phyloP scores from a whole-genome alignment of 2,888 invertebrate species.

The Oxytorus armatus region DNA sequence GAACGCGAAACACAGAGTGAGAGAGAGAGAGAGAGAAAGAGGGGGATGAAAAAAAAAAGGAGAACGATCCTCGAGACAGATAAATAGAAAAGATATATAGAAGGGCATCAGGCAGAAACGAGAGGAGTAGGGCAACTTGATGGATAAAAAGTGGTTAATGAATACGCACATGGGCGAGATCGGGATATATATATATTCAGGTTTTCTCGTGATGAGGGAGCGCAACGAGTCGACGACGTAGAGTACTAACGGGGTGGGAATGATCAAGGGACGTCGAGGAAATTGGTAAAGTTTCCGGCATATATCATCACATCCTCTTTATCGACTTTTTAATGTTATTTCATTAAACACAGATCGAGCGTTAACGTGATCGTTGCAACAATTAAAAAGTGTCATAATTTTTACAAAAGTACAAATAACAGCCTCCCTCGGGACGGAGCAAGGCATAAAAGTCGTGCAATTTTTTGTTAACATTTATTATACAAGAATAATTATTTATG shows the following conservation, averaged over 20 bases:
- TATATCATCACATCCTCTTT: not conserved
- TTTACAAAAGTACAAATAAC: too few species aligned
- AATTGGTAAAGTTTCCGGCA: conserved; percentile 56
- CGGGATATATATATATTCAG: not conserved
- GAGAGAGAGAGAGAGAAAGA: conserved; percentile 4
- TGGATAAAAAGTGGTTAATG: conserved; percentile 56
- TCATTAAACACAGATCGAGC: too few species aligned
- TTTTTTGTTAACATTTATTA: too few species aligned
- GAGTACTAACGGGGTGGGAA: not conserved
- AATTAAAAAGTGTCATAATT: too few species aligned
- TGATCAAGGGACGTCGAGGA: conserved; percentile 27
- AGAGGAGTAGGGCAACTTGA: conserved; percentile 14
- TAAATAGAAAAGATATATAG: conserved; percentile 59
- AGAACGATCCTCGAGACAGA: conserved; percentile 46
- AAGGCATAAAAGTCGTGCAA: too few species aligned
- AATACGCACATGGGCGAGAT: conserved; percentile 27
- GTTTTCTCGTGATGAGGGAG: conserved; percentile 25
- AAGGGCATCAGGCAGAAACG: conserved; percentile 34
- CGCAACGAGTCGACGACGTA: conserved; percentile 41
- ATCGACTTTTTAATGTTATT: not conserved
- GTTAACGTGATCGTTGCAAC: too few species aligned
- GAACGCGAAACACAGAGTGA: conserved; percentile 13
- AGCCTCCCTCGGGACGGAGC: too few species aligned
- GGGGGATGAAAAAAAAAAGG: conserved; percentile 16
- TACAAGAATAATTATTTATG: too few species aligned